phyloP scores from a whole-genome alignment of 2,888 invertebrate genomes.

The Lamproptera curius region DNA sequence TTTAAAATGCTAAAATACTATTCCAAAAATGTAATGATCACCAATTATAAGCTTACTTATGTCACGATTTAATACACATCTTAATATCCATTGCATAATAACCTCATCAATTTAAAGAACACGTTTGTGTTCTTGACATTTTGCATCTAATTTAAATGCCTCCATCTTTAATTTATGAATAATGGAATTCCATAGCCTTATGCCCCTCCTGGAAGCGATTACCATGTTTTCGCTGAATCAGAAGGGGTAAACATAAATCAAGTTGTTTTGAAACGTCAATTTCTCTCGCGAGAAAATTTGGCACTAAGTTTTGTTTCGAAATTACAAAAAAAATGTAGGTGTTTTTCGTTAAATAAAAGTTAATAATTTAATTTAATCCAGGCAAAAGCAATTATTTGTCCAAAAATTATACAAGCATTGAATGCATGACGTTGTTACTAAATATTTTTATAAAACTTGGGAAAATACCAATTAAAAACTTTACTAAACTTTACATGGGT shows the following conservation, averaged over 20 bases:
- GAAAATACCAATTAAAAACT: no score
- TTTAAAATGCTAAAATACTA: no score
- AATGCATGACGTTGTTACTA: no score
- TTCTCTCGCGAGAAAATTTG: conserved; percentile 21
- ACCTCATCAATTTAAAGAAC: background rate
- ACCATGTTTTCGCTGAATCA: conserved; percentile 43
- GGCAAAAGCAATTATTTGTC: no score
- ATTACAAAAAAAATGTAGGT: no score
- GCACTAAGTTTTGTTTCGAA: conserved; percentile 11
- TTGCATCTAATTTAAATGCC: background rate
- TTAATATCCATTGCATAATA: background rate
- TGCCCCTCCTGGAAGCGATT: conserved; percentile 22
- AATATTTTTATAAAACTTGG: no score
- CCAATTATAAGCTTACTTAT: conserved; percentile 4
- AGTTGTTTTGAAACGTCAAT: conserved; percentile 29
- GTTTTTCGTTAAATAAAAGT: no score
- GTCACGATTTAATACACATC: background rate
- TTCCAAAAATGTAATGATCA: no score
- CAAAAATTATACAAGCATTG: no score
- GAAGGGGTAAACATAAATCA: conserved; percentile 35
- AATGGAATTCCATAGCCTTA: conserved; percentile 2
- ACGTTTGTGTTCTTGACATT: background rate
- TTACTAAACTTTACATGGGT: no score
- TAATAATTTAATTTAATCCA: no score
- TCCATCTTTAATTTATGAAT: background rate